These are phyloP conservation scores for Leucania comma DNA, from an alignment of 2,888 invertebrate genomes.

Conservation along the genomic window DNA sequence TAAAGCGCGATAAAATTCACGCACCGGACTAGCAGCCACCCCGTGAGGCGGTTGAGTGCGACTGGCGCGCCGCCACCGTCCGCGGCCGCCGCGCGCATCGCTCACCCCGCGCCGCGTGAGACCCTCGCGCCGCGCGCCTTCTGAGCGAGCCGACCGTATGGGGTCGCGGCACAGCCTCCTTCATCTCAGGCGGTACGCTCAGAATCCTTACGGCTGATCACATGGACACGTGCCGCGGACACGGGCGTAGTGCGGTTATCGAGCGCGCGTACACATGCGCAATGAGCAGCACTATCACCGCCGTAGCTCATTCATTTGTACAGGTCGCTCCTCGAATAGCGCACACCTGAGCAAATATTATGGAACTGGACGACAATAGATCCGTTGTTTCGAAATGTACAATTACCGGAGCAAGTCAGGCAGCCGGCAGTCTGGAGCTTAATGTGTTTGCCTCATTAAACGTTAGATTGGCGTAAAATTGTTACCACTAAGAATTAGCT, in stretches of 20 bases:
- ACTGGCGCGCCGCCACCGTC: slow-evolving; percentile 77
- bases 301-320: slow-evolving; percentile 85
- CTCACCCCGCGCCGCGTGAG: slow-evolving; percentile 67
- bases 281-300: slow-evolving; percentile 69
- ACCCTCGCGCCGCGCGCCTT: slow-evolving; percentile 62
- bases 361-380: slow-evolving; percentile 80
- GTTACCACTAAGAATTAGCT: slow-evolving; percentile 22
- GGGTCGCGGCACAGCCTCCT: slow-evolving; percentile 81
- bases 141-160: slow-evolving; percentile 55
- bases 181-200: slow-evolving; percentile 72
- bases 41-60: slow-evolving; percentile 83
- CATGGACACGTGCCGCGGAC: slow-evolving; percentile 82
- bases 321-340: slow-evolving; percentile 74
- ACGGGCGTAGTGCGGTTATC: slow-evolving; percentile 87
- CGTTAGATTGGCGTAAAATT: slow-evolving; percentile 31
- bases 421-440: slow-evolving; percentile 50
- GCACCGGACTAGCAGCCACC: slow-evolving; percentile 76
- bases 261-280: slow-evolving; percentile 89
- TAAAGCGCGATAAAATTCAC: slow-evolving; percentile 72
- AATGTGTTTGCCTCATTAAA: slow-evolving; percentile 53
- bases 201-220: slow-evolving; percentile 73
- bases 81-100: slow-evolving; percentile 73
- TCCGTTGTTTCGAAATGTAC: slow-evolving; percentile 79
- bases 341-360: slow-evolving; percentile 89
- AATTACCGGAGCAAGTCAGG: slow-evolving; percentile 73